phyloP scores from a whole-genome alignment of 2,888 invertebrate species.

The Drepanosiphum platanoidis region DNA sequence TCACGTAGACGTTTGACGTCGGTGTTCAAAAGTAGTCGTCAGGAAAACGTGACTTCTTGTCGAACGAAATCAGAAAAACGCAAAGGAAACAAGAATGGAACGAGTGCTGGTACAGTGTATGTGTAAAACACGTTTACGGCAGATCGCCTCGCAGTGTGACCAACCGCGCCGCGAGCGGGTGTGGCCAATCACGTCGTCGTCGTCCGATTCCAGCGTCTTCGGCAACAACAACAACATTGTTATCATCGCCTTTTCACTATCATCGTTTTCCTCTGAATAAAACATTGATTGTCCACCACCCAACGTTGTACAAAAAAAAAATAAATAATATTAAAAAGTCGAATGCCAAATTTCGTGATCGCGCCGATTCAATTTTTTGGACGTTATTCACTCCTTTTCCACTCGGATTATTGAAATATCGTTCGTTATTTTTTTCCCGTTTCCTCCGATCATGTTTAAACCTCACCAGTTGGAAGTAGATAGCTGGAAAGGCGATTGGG shows the following conservation, averaged over 20 bases:
- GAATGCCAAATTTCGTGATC: neutral
- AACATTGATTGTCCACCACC: neutral
- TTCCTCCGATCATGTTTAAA: conserved; percentile 36
- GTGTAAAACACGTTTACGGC: conserved; percentile 10
- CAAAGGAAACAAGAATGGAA: neutral
- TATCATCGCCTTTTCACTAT: neutral
- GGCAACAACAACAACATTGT: neutral
- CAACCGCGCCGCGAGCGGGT: neutral
- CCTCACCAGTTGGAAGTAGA: conserved; percentile 70
- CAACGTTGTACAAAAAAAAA: too few species aligned
- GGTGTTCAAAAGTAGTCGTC: neutral
- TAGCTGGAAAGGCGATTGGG: conserved; percentile 89
- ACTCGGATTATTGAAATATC: neutral
- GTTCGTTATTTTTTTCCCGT: neutral
- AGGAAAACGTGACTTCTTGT: conserved; percentile 21
- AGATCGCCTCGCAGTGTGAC: conserved; percentile 1
- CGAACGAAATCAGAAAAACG: conserved; percentile 3
- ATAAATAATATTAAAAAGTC: neutral
- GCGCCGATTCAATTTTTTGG: neutral
- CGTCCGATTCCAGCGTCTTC: neutral
- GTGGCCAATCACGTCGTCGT: neutral
- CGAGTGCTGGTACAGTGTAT: neutral
- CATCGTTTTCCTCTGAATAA: neutral
- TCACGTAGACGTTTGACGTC: too few species aligned
- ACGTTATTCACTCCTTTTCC: too few species aligned